These are phyloP conservation scores for Latrodectus hesperus DNA, from an alignment of 2,888 invertebrate genomes.

Conservation along the genomic window DNA sequence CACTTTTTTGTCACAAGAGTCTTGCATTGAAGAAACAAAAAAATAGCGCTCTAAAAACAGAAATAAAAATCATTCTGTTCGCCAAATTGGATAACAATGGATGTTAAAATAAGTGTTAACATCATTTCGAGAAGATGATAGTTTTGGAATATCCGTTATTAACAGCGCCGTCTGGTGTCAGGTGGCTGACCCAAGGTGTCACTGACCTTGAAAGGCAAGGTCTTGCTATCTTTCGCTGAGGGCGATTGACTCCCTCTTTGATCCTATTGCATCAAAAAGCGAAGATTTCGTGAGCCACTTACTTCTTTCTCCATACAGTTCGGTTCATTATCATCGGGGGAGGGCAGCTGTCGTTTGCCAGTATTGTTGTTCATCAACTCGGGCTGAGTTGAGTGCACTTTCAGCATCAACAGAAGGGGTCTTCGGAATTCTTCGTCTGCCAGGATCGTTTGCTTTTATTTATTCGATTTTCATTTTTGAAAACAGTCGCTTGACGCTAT, in stretches of 20 bases:
- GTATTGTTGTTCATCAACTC: constrained; percentile 1
- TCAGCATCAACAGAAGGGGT: constrained; percentile 12
- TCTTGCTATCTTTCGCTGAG: constrained; percentile 11
- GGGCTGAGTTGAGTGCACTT: constrained; percentile 12
- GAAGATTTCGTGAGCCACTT: constrained; percentile 9
- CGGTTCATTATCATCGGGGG: constrained; percentile 33
- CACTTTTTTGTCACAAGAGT: no score
- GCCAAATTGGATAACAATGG: no score
- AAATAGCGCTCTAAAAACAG: no score
- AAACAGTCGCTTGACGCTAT: no score
- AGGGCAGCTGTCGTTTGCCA: constrained; percentile 3
- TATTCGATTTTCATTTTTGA: no score
- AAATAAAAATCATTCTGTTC: no score
- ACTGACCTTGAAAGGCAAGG: constrained; percentile 57
- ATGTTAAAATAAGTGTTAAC: no score
- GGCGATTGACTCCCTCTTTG: constrained; percentile 33
- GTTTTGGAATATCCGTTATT: constrained; percentile 41
- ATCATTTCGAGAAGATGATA: no score
- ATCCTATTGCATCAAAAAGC: constrained; percentile 17
- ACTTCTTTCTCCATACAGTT: constrained; percentile 9
- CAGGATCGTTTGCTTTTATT: no score
- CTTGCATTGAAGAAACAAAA: no score
- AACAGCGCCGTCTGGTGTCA: constrained; percentile 38
- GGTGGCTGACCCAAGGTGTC: constrained; percentile 57
- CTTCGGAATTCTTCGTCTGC: background rate